These are phyloP conservation scores for Globia sparganii DNA, from an alignment of 2,888 invertebrate species.

Conservation along the genomic window DNA sequence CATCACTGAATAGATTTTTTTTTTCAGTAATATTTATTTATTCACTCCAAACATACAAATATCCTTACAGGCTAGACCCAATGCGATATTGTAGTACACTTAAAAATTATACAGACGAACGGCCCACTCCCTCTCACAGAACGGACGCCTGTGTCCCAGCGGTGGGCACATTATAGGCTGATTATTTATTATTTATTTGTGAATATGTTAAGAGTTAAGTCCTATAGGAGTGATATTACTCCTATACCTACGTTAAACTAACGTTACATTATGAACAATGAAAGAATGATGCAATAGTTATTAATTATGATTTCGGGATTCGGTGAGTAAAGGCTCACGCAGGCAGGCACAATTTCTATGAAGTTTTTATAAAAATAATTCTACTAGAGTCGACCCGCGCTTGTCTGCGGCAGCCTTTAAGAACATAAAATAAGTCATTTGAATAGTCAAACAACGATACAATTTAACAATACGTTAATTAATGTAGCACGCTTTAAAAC, in stretches of 20 bases:
- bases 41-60: no score
- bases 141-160: neutral
- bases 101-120: no score
- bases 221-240: neutral
- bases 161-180: neutral
- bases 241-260: neutral
- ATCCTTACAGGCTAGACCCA: no score
- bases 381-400: no score
- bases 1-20: neutral
- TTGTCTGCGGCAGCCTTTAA: neutral
- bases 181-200: no score
- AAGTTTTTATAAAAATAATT: neutral
- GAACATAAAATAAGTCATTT: conserved; percentile 1
- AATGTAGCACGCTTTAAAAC: neutral
- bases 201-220: neutral
- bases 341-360: neutral
- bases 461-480: conserved; percentile 14
- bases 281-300: neutral
- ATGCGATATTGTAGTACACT: no score
- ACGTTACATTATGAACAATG: neutral
- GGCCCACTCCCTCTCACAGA: neutral
- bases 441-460: neutral
- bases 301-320: neutral
- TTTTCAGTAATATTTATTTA: no score
- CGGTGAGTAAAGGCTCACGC: neutral